phyloP scores from a whole-genome alignment of 2,113 vertebrate species.

The Perca schrenkii region DNA sequence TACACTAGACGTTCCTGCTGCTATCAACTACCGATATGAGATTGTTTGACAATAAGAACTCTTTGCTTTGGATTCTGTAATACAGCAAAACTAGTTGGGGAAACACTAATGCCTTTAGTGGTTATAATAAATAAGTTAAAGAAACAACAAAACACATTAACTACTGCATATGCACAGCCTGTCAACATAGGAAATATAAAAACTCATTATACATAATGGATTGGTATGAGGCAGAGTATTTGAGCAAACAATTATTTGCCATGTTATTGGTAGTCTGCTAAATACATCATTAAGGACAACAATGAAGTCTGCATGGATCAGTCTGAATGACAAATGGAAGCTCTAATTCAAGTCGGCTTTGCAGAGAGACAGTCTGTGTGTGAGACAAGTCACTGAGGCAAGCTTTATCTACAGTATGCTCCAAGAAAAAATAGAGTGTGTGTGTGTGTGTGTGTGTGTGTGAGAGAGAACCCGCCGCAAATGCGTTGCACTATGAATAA shows the following conservation, averaged over 20 bases:
- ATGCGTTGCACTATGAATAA: constrained; percentile 25
- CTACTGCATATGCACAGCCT: not conserved
- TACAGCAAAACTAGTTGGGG: not conserved
- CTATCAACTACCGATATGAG: not conserved
- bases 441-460: not conserved
- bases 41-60: not conserved
- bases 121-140: not conserved
- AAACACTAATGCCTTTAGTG: not conserved
- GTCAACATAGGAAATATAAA: constrained; percentile 31
- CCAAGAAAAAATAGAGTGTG: constrained; percentile 8
- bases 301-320: constrained; percentile 55
- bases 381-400: constrained; percentile 33
- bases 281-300: constrained; percentile 71
- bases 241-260: constrained; percentile 52
- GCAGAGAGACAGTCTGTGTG: constrained; percentile 32
- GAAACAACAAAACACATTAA: constrained; percentile 26
- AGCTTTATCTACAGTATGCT: constrained; percentile 37
- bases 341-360: constrained; percentile 59
- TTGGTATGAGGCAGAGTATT: constrained; percentile 17
- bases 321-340: constrained; percentile 64
- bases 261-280: constrained; percentile 49
- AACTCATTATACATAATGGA: constrained; percentile 30
- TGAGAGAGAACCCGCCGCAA: not conserved
- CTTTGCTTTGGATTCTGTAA: not conserved
- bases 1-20: not conserved